Evolutionary conservation across 2,113 vertebrate species (phyloP).

Genomic region (Ifrita kowaldi): DNA sequence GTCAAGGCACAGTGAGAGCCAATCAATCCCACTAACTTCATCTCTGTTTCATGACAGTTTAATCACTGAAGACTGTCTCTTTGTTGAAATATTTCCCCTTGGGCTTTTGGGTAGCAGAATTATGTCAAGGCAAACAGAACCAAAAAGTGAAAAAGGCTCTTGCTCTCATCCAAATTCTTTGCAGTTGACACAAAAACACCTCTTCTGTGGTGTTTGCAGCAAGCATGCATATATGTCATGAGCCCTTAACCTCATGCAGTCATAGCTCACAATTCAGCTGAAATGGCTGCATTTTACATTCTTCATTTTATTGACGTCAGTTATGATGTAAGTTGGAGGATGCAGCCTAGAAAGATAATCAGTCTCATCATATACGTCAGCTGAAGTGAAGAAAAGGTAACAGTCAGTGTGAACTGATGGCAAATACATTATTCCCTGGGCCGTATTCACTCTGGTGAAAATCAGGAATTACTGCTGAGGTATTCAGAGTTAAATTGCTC

Average conservation of each 20-base stretch:
- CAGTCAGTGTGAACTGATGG: neutral
- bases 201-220: neutral
- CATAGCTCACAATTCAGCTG: neutral
- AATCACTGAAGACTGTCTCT: neutral
- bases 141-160: neutral
- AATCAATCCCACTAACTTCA: neutral
- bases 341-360: neutral
- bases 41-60: slow-evolving; percentile 26
- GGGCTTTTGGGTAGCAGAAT: neutral
- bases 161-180: neutral
- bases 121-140: neutral
- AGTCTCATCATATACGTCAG: neutral
- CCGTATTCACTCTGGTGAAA: neutral
- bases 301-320: neutral
- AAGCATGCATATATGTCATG: neutral
- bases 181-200: neutral
- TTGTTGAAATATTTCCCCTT: slow-evolving; percentile 13
- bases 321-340: neutral
- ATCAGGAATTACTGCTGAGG: neutral
- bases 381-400: neutral
- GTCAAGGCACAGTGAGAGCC: neutral
- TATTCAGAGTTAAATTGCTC: neutral
- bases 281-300: neutral
- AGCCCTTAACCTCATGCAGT: neutral
- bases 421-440: neutral